phyloP scores from a whole-genome alignment of 2,797 vertebrate genomes.

The Sebastes steindachneri region DNA sequence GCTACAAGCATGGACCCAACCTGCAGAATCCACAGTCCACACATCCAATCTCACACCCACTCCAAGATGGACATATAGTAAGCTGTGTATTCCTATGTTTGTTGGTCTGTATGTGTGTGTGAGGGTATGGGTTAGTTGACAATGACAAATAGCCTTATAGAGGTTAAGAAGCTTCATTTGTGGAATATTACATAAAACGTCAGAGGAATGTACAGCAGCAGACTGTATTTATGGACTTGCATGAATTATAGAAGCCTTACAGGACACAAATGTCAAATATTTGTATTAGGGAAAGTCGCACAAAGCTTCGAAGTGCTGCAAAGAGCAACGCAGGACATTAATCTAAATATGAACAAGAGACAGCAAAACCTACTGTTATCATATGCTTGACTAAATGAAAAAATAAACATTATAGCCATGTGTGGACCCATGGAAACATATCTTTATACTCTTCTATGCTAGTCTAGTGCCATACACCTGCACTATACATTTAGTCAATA shows the following conservation, averaged over 20 bases:
- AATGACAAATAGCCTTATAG: conserved; percentile 34
- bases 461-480: neutral
- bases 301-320: conserved; percentile 4
- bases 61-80: neutral
- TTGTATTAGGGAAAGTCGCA: neutral
- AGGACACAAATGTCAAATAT: conserved; percentile 7
- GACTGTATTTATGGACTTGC: conserved; percentile 4
- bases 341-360: conserved; percentile 8
- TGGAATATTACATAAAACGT: neutral
- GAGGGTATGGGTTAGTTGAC: neutral
- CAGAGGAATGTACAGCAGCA: conserved; percentile 12
- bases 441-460: neutral
- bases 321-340: neutral
- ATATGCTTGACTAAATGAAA: neutral
- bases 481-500: neutral
- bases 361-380: neutral
- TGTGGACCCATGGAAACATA: neutral
- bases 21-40: conserved; percentile 1
- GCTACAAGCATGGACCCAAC: neutral
- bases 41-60: neutral
- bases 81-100: neutral
- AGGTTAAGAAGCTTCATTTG: conserved; percentile 15
- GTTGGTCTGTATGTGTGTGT: neutral
- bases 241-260: conserved; percentile 7
- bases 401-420: neutral